These are phyloP conservation scores for Engystomops pustulosus DNA, from an alignment of 2,113 vertebrate species.

Conservation along the genomic window DNA sequence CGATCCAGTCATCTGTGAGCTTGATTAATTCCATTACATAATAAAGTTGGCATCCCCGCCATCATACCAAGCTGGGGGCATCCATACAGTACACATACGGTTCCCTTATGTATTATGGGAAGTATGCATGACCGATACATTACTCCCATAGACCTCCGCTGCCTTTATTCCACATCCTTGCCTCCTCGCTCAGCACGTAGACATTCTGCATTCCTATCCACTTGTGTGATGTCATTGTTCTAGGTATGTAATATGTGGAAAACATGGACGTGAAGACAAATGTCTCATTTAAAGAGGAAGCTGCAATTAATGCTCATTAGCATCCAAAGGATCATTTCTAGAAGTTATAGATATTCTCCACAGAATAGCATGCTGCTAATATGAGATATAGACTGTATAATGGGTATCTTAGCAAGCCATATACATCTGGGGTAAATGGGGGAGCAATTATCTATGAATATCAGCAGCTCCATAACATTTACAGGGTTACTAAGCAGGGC, in stretches of 20 bases:
- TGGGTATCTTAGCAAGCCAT: no score
- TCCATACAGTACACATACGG: neutral
- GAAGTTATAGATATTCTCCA: no score
- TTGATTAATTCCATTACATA: neutral
- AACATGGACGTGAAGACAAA: neutral
- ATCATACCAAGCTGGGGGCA: neutral
- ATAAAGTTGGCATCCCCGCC: neutral
- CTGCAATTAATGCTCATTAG: neutral
- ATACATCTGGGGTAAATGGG: no score
- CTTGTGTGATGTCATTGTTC: conserved; percentile 11
- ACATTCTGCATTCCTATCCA: conserved; percentile 12
- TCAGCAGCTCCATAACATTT: no score
- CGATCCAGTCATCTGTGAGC: neutral
- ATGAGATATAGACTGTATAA: no score
- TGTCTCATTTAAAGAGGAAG: no score
- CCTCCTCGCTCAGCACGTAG: neutral
- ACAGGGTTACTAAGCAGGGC: no score
- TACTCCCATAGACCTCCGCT: conserved; percentile 5
- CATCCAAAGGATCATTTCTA: no score
- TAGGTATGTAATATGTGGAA: neutral
- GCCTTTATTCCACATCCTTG: conserved; percentile 25
- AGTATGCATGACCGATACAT: conserved; percentile 7
- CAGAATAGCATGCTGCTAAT: no score
- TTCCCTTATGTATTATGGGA: no score
- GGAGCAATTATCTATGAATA: no score